These are phyloP conservation scores for Nowickia ferox DNA, from an alignment of 2,888 invertebrate species.

Conservation along the genomic window DNA sequence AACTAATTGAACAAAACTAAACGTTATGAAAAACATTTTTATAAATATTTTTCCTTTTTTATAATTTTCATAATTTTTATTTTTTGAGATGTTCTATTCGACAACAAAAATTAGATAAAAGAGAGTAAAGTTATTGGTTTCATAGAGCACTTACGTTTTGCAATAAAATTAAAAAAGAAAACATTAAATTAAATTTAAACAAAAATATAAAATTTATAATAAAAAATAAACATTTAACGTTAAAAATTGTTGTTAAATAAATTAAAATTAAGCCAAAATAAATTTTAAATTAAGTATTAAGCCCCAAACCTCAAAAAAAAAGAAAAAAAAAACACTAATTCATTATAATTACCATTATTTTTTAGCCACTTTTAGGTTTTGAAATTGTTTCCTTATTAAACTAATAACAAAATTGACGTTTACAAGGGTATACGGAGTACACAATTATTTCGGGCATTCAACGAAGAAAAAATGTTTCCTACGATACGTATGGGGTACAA, in stretches of 20 bases:
- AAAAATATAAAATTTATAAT: slow-evolving; percentile 53
- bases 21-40: slow-evolving; percentile 67
- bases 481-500: too few species aligned
- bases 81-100: slow-evolving; percentile 35
- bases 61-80: slow-evolving; percentile 54
- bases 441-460: too few species aligned
- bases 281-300: slow-evolving; percentile 54
- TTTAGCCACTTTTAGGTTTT: not conserved
- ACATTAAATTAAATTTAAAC: slow-evolving; percentile 50
- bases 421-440: too few species aligned
- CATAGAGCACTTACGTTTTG: slow-evolving; percentile 84
- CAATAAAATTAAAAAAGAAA: slow-evolving; percentile 73
- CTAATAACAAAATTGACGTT: too few species aligned
- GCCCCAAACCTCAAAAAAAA: slow-evolving; percentile 12
- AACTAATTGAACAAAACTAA: slow-evolving; percentile 41
- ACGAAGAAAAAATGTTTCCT: too few species aligned
- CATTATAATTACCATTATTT: slow-evolving; percentile 7
- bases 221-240: slow-evolving; percentile 29
- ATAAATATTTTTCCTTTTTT: slow-evolving; percentile 59
- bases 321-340: slow-evolving; percentile 15
- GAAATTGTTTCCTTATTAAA: not conserved
- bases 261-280: slow-evolving; percentile 75
- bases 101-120: slow-evolving; percentile 60
- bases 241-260: slow-evolving; percentile 75
- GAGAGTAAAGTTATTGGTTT: slow-evolving; percentile 83